phyloP scores from a whole-genome alignment of 2,888 invertebrate species.

The Eristalis tenax region DNA sequence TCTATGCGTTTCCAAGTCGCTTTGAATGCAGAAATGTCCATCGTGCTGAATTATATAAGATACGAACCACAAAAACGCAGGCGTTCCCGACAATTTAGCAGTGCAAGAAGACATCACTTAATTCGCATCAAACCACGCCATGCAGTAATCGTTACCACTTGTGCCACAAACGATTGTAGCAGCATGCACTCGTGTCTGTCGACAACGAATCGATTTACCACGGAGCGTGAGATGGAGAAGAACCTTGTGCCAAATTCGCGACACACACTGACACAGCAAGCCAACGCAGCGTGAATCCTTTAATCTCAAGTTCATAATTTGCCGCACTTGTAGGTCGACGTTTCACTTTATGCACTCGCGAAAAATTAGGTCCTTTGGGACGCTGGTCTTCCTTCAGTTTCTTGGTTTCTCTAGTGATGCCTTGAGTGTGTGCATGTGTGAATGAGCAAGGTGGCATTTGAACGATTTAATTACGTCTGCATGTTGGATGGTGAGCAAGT shows the following conservation, averaged over 20 bases:
- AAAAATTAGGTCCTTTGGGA: neutral
- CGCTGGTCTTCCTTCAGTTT: neutral
- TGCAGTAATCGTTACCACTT: neutral
- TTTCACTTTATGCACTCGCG: neutral
- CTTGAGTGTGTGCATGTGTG: neutral
- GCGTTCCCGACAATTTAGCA: neutral
- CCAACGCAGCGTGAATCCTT: neutral
- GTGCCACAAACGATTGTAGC: neutral
- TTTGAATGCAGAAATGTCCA: too few species aligned
- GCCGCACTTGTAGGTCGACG: neutral
- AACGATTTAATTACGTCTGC: neutral
- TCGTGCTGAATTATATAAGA: too few species aligned
- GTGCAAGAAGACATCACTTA: neutral
- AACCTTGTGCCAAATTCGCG: neutral
- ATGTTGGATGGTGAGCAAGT: neutral
- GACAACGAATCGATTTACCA: neutral
- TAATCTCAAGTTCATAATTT: constrained; percentile 1
- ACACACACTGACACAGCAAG: neutral
- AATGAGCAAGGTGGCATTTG: neutral
- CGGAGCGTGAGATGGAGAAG: neutral
- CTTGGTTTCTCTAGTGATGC: neutral
- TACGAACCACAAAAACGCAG: neutral
- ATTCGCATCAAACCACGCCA: neutral
- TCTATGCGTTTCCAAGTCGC: too few species aligned
- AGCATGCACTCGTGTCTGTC: neutral